phyloP scores from a whole-genome alignment of 2,888 invertebrate species.

The Lymantria dispar region DNA sequence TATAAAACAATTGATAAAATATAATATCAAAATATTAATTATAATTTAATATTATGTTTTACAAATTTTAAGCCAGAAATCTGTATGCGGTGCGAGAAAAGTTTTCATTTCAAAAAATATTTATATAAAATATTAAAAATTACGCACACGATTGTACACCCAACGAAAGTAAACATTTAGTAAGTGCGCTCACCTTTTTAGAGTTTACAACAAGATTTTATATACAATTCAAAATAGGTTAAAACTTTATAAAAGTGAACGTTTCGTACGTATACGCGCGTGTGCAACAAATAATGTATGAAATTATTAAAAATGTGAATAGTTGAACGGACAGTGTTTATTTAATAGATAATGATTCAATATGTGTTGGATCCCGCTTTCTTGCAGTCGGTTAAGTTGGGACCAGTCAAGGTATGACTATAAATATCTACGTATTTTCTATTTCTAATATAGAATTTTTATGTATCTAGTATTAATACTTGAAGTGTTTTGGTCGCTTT shows the following conservation, averaged over 20 bases:
- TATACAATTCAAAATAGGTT: constrained; percentile 31
- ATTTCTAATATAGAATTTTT: too few species aligned
- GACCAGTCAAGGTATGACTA: constrained; percentile 23
- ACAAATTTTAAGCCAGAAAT: too few species aligned
- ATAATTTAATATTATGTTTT: too few species aligned
- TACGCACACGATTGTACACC: constrained; percentile 22
- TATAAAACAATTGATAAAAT: too few species aligned
- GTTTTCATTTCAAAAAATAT: too few species aligned
- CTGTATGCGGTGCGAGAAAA: too few species aligned
- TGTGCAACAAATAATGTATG: constrained; percentile 2
- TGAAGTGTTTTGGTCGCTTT: too few species aligned
- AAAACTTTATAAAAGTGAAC: constrained; percentile 20
- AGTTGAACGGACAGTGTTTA: constrained; percentile 7
- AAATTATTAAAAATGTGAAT: constrained; percentile 11
- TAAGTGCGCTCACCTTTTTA: constrained; percentile 40
- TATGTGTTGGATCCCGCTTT: constrained; percentile 30
- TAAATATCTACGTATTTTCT: too few species aligned
- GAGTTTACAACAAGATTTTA: constrained; percentile 18
- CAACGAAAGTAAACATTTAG: constrained; percentile 47
- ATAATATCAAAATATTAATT: too few species aligned
- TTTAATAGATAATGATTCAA: constrained; percentile 23
- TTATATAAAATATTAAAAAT: too few species aligned
- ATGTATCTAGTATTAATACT: too few species aligned
- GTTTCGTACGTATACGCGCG: constrained; percentile 12
- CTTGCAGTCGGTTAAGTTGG: constrained; percentile 28